Percentiles rank a stretch among this genome's conserved stretches.
phyloP scores from a whole-genome alignment of 23 tunicate species.

The Halocynthia roretzi region DNA sequence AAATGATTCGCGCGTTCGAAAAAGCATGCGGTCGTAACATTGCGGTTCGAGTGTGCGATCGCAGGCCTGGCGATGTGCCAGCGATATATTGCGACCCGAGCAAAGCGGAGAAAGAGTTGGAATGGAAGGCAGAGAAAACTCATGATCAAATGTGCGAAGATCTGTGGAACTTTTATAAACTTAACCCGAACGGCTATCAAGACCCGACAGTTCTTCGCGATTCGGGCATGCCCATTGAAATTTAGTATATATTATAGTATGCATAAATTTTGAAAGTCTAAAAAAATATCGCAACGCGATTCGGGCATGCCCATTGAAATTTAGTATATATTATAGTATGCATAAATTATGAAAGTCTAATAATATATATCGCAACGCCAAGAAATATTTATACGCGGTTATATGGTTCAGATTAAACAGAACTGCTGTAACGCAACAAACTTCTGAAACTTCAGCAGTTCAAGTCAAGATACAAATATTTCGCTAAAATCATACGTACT shows the following conservation, averaged over 20 bases:
- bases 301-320: conserved; percentile 21
- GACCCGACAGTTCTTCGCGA: conserved; percentile 31
- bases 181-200: conserved; percentile 94
- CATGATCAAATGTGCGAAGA: conserved; percentile 89
- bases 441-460: too few relatives aligned
- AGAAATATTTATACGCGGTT: too few relatives aligned
- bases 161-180: conserved; percentile 85
- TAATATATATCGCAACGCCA: too few relatives aligned
- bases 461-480: too few relatives aligned
- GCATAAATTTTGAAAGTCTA: too few relatives aligned
- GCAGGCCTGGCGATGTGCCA: conserved; percentile 96
- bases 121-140: conserved; percentile 76
- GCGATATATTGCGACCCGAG: conserved; percentile 77
- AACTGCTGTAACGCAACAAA: too few relatives aligned
- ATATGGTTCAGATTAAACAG: too few relatives aligned
- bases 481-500: too few relatives aligned
- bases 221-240: conserved; percentile 20
- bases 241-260: too few relatives aligned
- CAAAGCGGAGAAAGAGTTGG: conserved; percentile 73
- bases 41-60: conserved; percentile 33
- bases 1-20: conserved; percentile 82
- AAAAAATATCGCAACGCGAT: conserved; percentile 13
- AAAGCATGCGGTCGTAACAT: conserved; percentile 63
- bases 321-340: too few relatives aligned
- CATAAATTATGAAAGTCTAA: too few relatives aligned